Base-by-base conservation (phyloP, 2,113 vertebrate species). In the Mionectes macconnelli region DNA sequence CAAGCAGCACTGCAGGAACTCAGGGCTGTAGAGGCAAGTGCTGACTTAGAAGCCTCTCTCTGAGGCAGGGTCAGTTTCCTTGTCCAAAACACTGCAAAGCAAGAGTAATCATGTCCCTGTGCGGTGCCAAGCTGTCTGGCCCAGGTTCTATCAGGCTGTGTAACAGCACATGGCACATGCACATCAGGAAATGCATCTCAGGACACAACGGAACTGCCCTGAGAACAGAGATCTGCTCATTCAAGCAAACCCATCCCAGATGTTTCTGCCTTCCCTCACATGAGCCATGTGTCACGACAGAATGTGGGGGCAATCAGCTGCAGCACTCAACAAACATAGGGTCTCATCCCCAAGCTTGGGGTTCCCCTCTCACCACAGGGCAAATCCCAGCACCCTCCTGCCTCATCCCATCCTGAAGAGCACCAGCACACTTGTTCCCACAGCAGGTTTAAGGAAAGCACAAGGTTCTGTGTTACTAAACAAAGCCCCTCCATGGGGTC, bases 391-490 rank as follows among this genome's bases (percentile, higher is more conserved):
- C 39, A 60, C 24, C 45, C 39, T 82, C 8, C 49, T 69, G 79
- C 70, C 25, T 50, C 42, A 3, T 20, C n/a, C 2, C 3, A 67
- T 8, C 50, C 60, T 33, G 4, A 25, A 77, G 2, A 77, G 40
- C 50, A 57, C 12, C 55, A 20, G 56, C 39, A 47, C 15, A 0
- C 28, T 17, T 15, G 19, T 27, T 55, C 30, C n/a, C 49, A 12
- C 30, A 4, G 27, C 23, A 18, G 17, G 40, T 27, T 25, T 47
- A 21, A 60, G 60, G 39, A 30, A 57, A 52, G 47, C 52, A 30
- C 3, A 6, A 44, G 16, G 27, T 15, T 40, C 35, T 69, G 2
- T 2, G 0, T 12, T 25, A 55, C 28, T 5, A 8, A 68, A 47
- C 0, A 0, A 70, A 70, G 33, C 12, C 53, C 35, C 31, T 37